These are phyloP conservation scores for Aldabrachelys gigantea DNA, from an alignment of 2,113 vertebrate genomes.

Conservation along the genomic window DNA sequence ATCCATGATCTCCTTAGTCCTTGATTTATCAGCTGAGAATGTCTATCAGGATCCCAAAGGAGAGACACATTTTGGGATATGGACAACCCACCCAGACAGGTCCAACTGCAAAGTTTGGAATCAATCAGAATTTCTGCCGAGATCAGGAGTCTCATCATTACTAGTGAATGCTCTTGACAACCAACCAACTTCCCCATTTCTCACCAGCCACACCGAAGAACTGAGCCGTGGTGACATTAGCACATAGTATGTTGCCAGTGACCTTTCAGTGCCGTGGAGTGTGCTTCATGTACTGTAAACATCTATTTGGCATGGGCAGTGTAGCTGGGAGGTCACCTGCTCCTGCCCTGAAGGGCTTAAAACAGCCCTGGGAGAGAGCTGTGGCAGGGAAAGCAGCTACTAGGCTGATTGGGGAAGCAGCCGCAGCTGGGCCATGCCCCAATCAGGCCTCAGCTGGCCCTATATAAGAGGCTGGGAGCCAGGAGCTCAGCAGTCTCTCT, in stretches of 20 bases:
- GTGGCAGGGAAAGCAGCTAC: too few species aligned
- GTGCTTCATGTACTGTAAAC: neutral
- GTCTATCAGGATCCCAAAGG: neutral
- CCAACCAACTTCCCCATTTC: neutral
- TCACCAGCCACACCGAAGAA: neutral
- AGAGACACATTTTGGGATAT: neutral
- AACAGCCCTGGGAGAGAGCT: too few species aligned
- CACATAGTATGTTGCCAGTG: neutral
- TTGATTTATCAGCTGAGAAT: neutral
- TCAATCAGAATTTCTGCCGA: neutral
- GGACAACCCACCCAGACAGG: neutral
- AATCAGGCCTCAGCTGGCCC: too few species aligned
- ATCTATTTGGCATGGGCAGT: neutral
- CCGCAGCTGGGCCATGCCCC: too few species aligned
- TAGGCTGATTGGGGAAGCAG: too few species aligned
- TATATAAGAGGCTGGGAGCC: too few species aligned
- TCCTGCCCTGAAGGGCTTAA: too few species aligned
- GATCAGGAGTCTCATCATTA: neutral
- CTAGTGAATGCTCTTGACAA: neutral
- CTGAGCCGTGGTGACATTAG: neutral
- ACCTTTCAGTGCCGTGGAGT: neutral
- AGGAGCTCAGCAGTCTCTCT: too few species aligned
- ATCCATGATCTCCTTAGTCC: neutral
- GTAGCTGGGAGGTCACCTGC: too few species aligned
- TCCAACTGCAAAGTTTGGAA: neutral